Evolutionary conservation across 2,113 vertebrate genomes (phyloP).

Genomic region (Gambusia affinis): DNA sequence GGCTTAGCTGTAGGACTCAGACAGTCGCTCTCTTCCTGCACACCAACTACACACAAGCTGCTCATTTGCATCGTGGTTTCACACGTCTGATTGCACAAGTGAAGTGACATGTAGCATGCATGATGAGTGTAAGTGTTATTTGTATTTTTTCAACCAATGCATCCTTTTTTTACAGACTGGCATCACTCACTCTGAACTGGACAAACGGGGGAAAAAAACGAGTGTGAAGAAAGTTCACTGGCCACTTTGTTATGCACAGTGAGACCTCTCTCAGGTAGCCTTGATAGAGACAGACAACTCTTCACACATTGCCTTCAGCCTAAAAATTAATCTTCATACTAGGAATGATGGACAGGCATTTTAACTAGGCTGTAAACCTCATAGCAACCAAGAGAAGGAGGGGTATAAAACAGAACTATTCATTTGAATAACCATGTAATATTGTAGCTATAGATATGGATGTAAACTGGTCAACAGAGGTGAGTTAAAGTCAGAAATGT

Average conservation of each 20-base stretch:
- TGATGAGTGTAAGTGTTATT: slow-evolving; percentile 43
- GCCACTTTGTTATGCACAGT: slow-evolving; percentile 24
- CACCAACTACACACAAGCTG: slow-evolving; percentile 58
- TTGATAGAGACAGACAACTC: slow-evolving; percentile 38
- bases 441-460: background rate
- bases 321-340: slow-evolving; percentile 32
- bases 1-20: slow-evolving; percentile 41
- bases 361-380: slow-evolving; percentile 47
- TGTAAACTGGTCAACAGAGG: background rate
- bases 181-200: slow-evolving; percentile 4
- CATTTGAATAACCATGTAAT: background rate
- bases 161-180: slow-evolving; percentile 23
- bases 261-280: slow-evolving; percentile 6
- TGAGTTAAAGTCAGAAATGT: background rate
- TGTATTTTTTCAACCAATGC: slow-evolving; percentile 14
- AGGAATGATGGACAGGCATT: slow-evolving; percentile 24
- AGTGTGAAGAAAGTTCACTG: slow-evolving; percentile 4
- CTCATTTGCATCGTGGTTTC: slow-evolving; percentile 67
- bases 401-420: background rate
- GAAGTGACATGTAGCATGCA: slow-evolving; percentile 37
- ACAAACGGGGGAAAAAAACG: background rate
- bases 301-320: slow-evolving; percentile 32
- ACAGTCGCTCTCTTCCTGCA: slow-evolving; percentile 45
- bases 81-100: slow-evolving; percentile 66
- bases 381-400: slow-evolving; percentile 17